Percentiles rank a stretch among this genome's conserved stretches.
Conservation (phyloP, 2,113 vertebrate genomes). For the Dissostichus mawsoni region DNA sequence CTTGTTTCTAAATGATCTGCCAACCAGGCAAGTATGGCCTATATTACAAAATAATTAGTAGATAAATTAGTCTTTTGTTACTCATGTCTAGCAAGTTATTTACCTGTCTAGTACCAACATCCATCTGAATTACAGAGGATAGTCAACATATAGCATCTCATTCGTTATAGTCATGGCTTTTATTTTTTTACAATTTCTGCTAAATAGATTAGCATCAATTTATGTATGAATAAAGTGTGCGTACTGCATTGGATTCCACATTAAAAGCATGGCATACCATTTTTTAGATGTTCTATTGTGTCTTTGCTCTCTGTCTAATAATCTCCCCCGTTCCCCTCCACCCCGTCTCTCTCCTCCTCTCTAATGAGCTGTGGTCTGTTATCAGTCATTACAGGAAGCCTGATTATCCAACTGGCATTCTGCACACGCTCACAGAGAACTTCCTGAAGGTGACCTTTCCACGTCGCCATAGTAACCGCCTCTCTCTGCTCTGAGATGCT, state of each 20-base stretch:
- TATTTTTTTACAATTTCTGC: neutral
- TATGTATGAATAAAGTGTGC: neutral
- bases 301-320: conserved; percentile 65
- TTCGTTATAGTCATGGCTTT: neutral
- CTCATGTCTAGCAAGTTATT: neutral
- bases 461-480: conserved; percentile 85
- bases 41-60: neutral
- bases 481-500: conserved; percentile 74
- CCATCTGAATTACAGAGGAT: neutral
- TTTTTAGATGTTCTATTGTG: conserved; percentile 61
- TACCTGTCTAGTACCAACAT: neutral
- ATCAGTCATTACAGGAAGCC: conserved; percentile 84
- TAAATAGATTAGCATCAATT: neutral
- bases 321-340: conserved; percentile 40
- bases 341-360: conserved; percentile 52
- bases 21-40: neutral
- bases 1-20: neutral
- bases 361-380: conserved; percentile 83
- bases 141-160: neutral
- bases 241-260: neutral
- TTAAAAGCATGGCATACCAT: neutral
- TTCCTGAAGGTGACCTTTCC: conserved; percentile 90
- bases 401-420: conserved; percentile 85
- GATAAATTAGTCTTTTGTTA: neutral
- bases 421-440: conserved; percentile 75